Base-by-base conservation (phyloP, 1,140 invertebrate species). In the Drosophila paulistorum region DNA sequence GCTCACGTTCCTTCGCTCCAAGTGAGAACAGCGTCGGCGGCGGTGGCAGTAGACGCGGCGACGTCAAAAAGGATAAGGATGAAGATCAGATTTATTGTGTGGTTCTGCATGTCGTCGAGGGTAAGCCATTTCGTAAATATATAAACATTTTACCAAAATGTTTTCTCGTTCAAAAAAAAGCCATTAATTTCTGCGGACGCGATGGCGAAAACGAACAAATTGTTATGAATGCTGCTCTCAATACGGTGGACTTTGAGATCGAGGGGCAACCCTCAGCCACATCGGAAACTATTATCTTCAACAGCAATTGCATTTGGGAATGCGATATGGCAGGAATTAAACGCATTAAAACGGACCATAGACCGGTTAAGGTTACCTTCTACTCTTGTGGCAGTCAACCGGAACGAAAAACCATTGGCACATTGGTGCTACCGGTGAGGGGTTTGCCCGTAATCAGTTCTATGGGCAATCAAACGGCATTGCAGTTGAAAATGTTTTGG, bases 251-350 rank as follows among this genome's bases (percentile, higher is more conserved):
- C 61, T 91, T 91, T 57, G 85, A 91, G 42, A 74, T 91, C 6
- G 80, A 87, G 58, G 90, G 90, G 14, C 74, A 81, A 5, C 75
- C 72, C 2, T 78, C 78, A 2, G 37, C 51, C n/a, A 68, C 71
- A 14, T 33, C 71, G 3, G 74, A 79, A 58, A 66, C 78, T 1
- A 74, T 90, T 2, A 74, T 91, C 10, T 91, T 91, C 48, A 91
- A 91, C 55, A 91, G 90, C 68, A 91, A 91, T 55, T 91, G 90
- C 48, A 82, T 91, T 48, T 91, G 90, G 90, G 90, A 91, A 51
- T 84, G 85, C 17, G 86, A 87, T 20, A 71, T 91, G 41, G 62
- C 71, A 0, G 90, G 87, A 4, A 76, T 91, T 13, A 91, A 91
- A 62, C 80, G 86, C 37, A 84, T 91, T 7, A 91, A 91, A 61